Base-by-base conservation (phyloP, 2,888 invertebrate genomes). In the Sphaeridia pumilis region DNA sequence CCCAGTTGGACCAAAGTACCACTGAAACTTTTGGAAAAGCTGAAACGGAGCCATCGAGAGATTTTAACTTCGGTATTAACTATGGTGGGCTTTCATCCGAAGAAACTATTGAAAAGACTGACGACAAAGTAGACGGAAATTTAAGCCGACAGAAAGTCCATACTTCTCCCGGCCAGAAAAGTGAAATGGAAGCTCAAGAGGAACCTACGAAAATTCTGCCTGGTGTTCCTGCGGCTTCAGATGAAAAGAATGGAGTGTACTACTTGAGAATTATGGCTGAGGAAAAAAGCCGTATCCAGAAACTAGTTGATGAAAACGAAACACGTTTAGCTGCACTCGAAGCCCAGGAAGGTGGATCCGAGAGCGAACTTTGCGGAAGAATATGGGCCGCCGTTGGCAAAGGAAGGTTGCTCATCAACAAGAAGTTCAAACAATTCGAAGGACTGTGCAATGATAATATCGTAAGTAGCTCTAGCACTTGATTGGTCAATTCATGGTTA, bases 381-480 rank as follows among this genome's bases (percentile, higher is more conserved):
- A 74, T 95, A 34, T 77, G 92, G 52, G 82, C 92, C 0, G 87
- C 92, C 1, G 78, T 89, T 4, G 94, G 95, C 20, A 93, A 95
- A 72, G 92, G 92, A 5, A 80, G 87, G 59, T 75, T 95, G 27
- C 74, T 95, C 59, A 83, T 87, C 26, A 81, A 83, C 14, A 88
- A 94, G 74, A 95, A 94, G 71, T 88, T 94, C 80, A 85, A 87
- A 71, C 95, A 95, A 71, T 95, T 95, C 71, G 81, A 84, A 75
- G 92, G 89, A 36, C 72, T 84, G 42, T 78, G 81, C 68, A 72
- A 76, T 46, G 76, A 78, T 65, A 80, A 81, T 68, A 74, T 80
- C 67, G 80, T 80, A 68, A 73, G 76, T 70, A 49, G 10, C 10
- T 31, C 31, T 31, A 31, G 31, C 31, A 7, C n/a, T n/a, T n/a